A percentile compares a stretch with the other conserved stretches of the same genome.
Evolutionary conservation across 1,140 invertebrate genomes (phyloP).

Genomic region (Sitophilus oryzae): DNA sequence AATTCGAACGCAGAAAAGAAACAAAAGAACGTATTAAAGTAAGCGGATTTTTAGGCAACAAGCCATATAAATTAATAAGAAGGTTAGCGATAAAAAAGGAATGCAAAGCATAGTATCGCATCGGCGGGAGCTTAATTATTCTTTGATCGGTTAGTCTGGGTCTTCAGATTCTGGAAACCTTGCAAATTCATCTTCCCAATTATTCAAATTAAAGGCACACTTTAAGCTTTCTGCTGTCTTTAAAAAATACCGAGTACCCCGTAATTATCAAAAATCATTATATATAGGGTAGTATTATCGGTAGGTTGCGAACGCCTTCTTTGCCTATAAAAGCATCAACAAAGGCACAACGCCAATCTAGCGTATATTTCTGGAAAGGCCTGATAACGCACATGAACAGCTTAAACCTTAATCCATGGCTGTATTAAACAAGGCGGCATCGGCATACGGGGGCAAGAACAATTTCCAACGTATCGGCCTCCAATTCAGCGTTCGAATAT

Average conservation of each 20-base stretch:
- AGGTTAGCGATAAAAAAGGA: slow-evolving; percentile 27
- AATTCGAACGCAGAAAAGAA: slow-evolving; percentile 21
- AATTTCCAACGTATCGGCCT: too few relatives aligned
- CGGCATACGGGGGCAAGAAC: too few relatives aligned
- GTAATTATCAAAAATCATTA: too few relatives aligned
- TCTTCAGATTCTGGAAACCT: not conserved
- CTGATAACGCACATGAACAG: slow-evolving; percentile 40
- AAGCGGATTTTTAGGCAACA: slow-evolving; percentile 37
- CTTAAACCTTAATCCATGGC: slow-evolving; percentile 37
- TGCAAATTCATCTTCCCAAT: too few relatives aligned
- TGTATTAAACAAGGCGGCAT: slow-evolving; percentile 37
- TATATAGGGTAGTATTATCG: too few relatives aligned
- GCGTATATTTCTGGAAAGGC: slow-evolving; percentile 33
- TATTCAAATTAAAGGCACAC: too few relatives aligned
- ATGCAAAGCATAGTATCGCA: slow-evolving; percentile 27
- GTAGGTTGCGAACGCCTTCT: too few relatives aligned
- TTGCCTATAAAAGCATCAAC: too few relatives aligned
- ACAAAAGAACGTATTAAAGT: slow-evolving; percentile 32
- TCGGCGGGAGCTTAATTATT: slow-evolving; percentile 29
- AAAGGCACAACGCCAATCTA: slow-evolving; percentile 5
- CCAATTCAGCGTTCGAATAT: too few relatives aligned
- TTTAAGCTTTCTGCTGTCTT: too few relatives aligned
- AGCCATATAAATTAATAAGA: slow-evolving; percentile 39
- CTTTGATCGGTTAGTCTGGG: slow-evolving; percentile 29
- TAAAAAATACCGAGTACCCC: too few relatives aligned